These are phyloP conservation scores for Bungarus multicinctus DNA, from an alignment of 2,113 vertebrate genomes.

Conservation along the genomic window DNA sequence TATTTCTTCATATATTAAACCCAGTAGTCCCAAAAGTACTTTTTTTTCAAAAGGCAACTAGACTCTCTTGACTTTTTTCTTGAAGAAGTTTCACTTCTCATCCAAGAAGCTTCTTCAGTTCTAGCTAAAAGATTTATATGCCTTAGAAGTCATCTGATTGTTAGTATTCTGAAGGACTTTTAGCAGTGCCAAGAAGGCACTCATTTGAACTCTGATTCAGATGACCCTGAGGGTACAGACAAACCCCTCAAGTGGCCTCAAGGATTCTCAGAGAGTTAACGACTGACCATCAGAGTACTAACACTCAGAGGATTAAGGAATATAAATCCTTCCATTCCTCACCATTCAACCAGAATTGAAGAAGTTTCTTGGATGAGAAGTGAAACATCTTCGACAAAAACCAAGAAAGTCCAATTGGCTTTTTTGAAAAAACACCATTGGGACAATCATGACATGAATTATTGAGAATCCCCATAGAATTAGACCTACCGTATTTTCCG, in stretches of 20 bases:
- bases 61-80: background rate
- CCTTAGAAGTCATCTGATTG: background rate
- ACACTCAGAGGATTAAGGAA: background rate
- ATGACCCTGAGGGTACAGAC: background rate
- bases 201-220: background rate
- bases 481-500: too few species aligned
- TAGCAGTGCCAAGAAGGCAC: background rate
- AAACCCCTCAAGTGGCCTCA: background rate
- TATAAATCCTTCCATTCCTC: background rate
- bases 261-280: background rate
- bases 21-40: background rate
- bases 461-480: background rate
- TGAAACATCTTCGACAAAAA: background rate
- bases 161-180: background rate
- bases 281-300: background rate
- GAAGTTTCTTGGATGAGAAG: background rate
- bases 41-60: background rate
- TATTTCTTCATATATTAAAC: background rate
- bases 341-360: background rate
- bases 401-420: background rate
- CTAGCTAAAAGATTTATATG: background rate
- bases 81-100: background rate
- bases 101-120: background rate
- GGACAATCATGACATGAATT: background rate
- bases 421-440: background rate